Conservation (phyloP, 64 coral and sea anemone genomes). For the Hydrozoanthus tunicans region DNA sequence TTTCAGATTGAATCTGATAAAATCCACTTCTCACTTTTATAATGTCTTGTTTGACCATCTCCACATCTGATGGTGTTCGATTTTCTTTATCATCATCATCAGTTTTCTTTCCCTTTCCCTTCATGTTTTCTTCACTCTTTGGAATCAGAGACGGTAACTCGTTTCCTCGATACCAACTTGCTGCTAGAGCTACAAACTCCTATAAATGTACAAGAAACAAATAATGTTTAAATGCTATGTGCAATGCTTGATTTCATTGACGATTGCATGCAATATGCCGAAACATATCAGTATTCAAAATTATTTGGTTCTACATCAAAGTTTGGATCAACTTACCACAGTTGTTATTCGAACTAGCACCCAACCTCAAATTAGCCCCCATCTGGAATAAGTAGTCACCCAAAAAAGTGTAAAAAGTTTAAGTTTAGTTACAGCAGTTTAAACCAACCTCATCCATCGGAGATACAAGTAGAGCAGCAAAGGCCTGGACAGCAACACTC, state of each 20-base stretch:
- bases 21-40: slow-evolving; percentile 60
- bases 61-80: slow-evolving; percentile 67
- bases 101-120: not conserved
- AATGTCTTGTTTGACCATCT: slow-evolving; percentile 84
- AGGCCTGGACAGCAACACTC: slow-evolving; percentile 71
- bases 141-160: slow-evolving; percentile 67
- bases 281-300: too few species aligned
- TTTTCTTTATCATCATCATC: slow-evolving; percentile 48
- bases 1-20: too few species aligned
- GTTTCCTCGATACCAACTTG: slow-evolving; percentile 75
- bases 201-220: not conserved
- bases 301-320: too few species aligned
- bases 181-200: not conserved
- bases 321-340: too few species aligned
- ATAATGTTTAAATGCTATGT: too few species aligned
- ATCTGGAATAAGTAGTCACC: too few species aligned
- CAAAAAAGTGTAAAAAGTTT: not conserved
- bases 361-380: not conserved
- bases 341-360: too few species aligned
- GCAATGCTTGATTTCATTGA: too few species aligned
- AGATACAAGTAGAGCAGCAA: slow-evolving; percentile 71
- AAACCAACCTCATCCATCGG: slow-evolving; percentile 78
- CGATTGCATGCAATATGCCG: too few species aligned
- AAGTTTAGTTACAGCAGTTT: not conserved
- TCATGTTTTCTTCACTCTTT: not conserved